Evolutionary conservation across 2,797 vertebrate species (phyloP).

Genomic region (Harpagifer antarcticus): DNA sequence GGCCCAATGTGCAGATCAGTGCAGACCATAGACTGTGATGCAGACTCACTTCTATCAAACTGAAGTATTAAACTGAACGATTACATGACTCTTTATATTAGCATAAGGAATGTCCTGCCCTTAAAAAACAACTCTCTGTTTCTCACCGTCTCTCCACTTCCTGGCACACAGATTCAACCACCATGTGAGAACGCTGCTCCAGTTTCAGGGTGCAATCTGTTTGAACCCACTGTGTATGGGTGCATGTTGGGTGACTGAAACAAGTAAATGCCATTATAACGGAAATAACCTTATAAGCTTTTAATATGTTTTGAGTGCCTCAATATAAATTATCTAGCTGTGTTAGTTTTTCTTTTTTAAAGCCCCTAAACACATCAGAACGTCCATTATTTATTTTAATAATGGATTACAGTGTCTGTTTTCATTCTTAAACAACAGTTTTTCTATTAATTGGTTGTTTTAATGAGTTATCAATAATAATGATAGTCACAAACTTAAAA

Average conservation of each 20-base stretch:
- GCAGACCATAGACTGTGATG: neutral
- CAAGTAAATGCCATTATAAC: neutral
- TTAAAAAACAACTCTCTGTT: constrained; percentile 26
- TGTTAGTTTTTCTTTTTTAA: neutral
- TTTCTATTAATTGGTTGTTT: too few species aligned
- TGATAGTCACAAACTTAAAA: too few species aligned
- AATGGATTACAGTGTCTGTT: neutral
- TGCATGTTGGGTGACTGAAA: neutral
- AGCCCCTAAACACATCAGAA: neutral
- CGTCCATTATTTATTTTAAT: neutral
- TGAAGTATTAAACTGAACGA: neutral
- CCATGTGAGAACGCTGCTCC: neutral
- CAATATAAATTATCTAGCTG: neutral
- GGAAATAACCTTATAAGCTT: neutral
- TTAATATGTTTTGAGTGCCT: neutral
- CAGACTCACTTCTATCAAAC: neutral
- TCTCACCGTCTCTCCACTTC: constrained; percentile 44
- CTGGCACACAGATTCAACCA: constrained; percentile 26
- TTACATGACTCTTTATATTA: neutral
- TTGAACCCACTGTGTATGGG: neutral
- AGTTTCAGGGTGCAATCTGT: constrained; percentile 7
- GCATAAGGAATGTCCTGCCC: constrained; percentile 35
- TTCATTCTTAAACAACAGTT: too few species aligned
- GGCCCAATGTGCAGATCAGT: neutral
- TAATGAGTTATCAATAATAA: too few species aligned